Base-by-base conservation (phyloP, 1,140 invertebrate genomes). In the Lucilia sericata region DNA sequence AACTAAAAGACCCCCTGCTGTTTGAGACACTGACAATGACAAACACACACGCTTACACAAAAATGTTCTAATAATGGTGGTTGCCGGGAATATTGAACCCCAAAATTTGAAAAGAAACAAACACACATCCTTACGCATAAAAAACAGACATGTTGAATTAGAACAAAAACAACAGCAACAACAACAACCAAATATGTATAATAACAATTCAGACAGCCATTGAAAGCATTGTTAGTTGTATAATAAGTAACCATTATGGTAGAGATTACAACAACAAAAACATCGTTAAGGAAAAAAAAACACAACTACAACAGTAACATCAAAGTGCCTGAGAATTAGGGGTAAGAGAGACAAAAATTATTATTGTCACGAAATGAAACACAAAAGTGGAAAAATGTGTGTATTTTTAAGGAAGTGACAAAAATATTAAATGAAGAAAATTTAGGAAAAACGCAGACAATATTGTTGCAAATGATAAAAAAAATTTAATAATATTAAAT, bases 161-260 rank as follows among this genome's bases (percentile, higher is more conserved):
- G 30, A 76, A 8, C 74, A 42, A 76, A 76, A 76, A 42, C 30
- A 42, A 42, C 30, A 74, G 5, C 30, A 5, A 76, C 30, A 76
- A 42, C 74, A 76, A 76, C 74, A 42, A 55, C 51, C 14, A 74
- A 74, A 74, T 30, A 74, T 42, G 42, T 42, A 76, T 76, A 76
- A 76, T 76, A 76, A 76, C 74, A 76, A 76, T 76, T 76, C 74
- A 76, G 74, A 76, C 74, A 76, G 74, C 74, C 74, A 76, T 76
- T 76, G 74, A 76, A 76, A 76, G 12, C 74, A 76, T 76, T 76
- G 74, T 76, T 76, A 76, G 74, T 76, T 76, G 74, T 42, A 76
- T 42, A 42, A 76, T 76, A 76, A 76, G 74, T 76, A 76, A 42
- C 74, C 74, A 76, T 76, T 76, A 76, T 76, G 74, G 74, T n/a